Conservation (phyloP, 1,140 invertebrate species). For the Trypoxylus dichotomus region DNA sequence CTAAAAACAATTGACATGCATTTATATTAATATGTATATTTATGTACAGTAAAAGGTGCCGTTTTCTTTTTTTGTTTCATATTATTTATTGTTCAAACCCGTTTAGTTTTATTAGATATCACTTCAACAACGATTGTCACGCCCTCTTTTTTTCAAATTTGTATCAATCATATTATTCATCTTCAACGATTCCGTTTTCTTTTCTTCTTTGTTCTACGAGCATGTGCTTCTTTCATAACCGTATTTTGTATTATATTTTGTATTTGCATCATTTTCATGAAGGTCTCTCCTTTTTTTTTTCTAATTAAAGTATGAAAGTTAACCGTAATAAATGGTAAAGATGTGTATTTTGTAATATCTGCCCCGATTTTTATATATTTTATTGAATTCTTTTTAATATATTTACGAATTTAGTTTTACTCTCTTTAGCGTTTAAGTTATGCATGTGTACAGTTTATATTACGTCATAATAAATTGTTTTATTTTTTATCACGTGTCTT, state of each 20-base stretch:
- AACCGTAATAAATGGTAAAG: too few species aligned
- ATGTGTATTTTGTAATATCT: too few species aligned
- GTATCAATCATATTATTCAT: background rate
- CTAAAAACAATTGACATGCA: background rate
- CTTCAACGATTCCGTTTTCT: too few species aligned
- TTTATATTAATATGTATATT: background rate
- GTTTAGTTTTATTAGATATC: background rate
- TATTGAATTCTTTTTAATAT: background rate
- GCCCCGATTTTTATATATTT: background rate
- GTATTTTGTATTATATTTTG: background rate
- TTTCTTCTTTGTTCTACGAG: background rate
- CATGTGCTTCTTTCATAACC: background rate
- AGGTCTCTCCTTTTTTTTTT: background rate
- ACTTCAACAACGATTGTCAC: too few species aligned
- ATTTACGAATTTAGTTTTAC: background rate
- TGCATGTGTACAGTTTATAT: background rate
- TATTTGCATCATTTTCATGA: background rate
- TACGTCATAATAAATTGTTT: conserved; percentile 3
- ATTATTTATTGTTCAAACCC: background rate
- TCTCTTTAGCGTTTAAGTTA: background rate
- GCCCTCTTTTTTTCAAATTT: too few species aligned
- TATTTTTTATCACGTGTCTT: background rate
- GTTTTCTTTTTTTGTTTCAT: background rate
- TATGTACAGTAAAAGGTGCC: background rate
- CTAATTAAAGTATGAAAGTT: too few species aligned